Evolutionary conservation across 2,797 vertebrate species (phyloP).

Genomic region (Eulemur rubriventer): DNA sequence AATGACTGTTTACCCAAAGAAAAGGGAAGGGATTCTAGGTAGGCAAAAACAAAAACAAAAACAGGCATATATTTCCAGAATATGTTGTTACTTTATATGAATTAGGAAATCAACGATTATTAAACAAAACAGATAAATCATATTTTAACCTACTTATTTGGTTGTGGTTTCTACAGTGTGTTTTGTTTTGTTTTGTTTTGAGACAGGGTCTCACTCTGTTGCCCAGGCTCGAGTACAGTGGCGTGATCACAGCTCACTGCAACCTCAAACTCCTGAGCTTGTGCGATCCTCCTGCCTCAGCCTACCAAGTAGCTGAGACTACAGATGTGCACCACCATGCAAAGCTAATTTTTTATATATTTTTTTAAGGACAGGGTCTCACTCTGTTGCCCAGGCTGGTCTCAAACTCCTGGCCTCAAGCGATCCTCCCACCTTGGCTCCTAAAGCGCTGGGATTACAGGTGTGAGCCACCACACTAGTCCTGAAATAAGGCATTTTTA

Average conservation of each 20-base stretch:
- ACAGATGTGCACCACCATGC: background rate
- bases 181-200: slow-evolving; percentile 25
- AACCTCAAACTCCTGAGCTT: background rate
- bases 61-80: background rate
- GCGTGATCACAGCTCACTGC: background rate
- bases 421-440: too few relatives aligned
- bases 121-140: background rate
- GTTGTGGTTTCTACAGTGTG: background rate
- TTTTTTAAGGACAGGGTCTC: background rate
- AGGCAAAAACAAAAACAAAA: background rate
- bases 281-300: background rate
- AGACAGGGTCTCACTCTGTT: background rate
- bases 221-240: background rate
- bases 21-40: background rate
- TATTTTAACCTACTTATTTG: background rate
- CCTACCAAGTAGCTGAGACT: background rate
- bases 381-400: background rate
- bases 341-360: background rate
- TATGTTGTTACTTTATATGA: background rate
- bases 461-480: too few relatives aligned
- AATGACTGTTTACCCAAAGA: background rate
- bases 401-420: background rate
- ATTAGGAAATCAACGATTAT: slow-evolving; percentile 21
- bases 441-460: too few relatives aligned
- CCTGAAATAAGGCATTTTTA: slow-evolving; percentile 33